phyloP scores from a whole-genome alignment of 2,113 vertebrate genomes.

The Calypte anna region DNA sequence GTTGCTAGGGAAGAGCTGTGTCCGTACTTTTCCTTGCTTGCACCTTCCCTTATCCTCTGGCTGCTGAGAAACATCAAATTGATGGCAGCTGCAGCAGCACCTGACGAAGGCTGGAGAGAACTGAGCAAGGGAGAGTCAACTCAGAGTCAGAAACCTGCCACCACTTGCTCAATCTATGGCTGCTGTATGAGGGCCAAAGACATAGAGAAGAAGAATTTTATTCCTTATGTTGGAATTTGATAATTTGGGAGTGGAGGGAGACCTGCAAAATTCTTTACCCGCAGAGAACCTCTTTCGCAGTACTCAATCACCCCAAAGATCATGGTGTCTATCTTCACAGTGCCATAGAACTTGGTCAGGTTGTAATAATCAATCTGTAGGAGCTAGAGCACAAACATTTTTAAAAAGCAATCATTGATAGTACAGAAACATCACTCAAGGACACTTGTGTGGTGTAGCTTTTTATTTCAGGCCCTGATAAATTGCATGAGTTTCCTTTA shows the following conservation, averaged over 20 bases:
- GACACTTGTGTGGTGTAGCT: background rate
- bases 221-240: background rate
- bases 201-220: background rate
- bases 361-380: constrained; percentile 95
- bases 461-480: background rate
- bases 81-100: background rate
- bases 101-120: background rate
- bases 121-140: background rate
- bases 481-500: background rate
- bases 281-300: constrained; percentile 93
- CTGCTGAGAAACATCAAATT: background rate
- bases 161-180: background rate
- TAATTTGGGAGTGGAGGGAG: background rate
- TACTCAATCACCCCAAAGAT: constrained; percentile 93
- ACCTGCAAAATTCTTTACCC: constrained; percentile 81
- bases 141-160: background rate
- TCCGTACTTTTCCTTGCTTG: background rate
- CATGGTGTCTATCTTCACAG: constrained; percentile 89
- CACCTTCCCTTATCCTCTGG: background rate
- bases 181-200: background rate
- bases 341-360: constrained; percentile 97
- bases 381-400: constrained; percentile 78
- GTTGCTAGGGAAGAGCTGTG: background rate
- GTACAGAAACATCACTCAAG: background rate
- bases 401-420: background rate